phyloP scores from a whole-genome alignment of 2,113 vertebrate species.

The Centrocercus urophasianus region DNA sequence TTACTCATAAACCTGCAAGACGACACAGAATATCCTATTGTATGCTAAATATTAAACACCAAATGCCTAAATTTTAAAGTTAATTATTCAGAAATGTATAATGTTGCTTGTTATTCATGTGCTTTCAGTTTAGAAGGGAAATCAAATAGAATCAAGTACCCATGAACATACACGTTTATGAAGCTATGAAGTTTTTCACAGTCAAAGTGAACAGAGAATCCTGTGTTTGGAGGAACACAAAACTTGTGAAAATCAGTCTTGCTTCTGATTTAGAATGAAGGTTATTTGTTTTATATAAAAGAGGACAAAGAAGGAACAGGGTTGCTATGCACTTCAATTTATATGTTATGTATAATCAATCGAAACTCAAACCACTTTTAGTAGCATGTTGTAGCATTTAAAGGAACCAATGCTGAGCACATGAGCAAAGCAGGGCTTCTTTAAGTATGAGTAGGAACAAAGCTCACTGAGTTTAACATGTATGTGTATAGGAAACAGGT shows the following conservation, averaged over 20 bases:
- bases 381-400: background rate
- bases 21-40: background rate
- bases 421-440: background rate
- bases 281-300: background rate
- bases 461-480: background rate
- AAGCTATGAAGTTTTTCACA: background rate
- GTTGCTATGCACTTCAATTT: background rate
- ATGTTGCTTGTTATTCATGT: fast-evolving
- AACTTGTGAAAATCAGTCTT: background rate
- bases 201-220: background rate
- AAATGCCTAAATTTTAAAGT: background rate
- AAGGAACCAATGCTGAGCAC: background rate
- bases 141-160: background rate
- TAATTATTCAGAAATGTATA: background rate
- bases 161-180: fast-evolving
- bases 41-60: background rate
- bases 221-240: background rate
- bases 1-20: fast-evolving
- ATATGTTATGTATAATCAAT: background rate
- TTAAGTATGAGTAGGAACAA: background rate
- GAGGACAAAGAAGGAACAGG: background rate
- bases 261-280: background rate
- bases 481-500: background rate
- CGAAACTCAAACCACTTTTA: background rate
- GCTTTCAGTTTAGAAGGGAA: background rate